phyloP scores from a whole-genome alignment of 2,888 invertebrate genomes.

The Coremacera marginata region DNA sequence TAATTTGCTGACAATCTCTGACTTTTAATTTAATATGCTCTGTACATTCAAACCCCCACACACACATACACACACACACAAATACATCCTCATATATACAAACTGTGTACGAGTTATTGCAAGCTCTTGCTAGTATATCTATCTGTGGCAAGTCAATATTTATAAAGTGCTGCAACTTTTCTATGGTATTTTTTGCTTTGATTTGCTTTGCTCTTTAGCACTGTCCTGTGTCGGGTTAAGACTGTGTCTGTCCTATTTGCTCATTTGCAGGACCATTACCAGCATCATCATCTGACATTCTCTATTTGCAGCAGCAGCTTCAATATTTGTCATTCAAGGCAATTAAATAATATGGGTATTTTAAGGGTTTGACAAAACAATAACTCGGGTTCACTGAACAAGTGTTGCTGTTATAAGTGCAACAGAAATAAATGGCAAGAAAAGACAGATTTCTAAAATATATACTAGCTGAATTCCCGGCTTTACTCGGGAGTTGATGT shows the following conservation, averaged over 20 bases:
- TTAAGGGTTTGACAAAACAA: neutral
- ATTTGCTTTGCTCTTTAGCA: conserved; percentile 3
- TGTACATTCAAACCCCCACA: too few relatives aligned
- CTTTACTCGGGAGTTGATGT: too few relatives aligned
- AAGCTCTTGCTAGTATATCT: neutral
- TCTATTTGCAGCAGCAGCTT: neutral
- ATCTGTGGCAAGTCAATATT: conserved; percentile 25
- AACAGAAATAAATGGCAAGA: neutral
- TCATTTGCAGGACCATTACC: conserved; percentile 16
- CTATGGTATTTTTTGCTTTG: conserved; percentile 9
- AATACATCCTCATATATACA: too few relatives aligned
- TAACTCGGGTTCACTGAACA: neutral
- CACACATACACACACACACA: too few relatives aligned
- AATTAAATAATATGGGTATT: too few relatives aligned
- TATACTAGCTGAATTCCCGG: too few relatives aligned
- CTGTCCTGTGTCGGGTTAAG: conserved; percentile 7
- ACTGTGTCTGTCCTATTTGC: neutral
- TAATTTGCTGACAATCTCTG: conserved; percentile 25
- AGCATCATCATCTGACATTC: neutral
- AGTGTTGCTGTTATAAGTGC: neutral
- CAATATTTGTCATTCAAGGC: conserved; percentile 19
- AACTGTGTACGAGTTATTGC: neutral
- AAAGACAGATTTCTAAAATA: too few relatives aligned
- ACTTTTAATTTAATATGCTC: conserved; percentile 13
- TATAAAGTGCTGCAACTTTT: conserved; percentile 15